Conservation (phyloP, 2,888 invertebrate genomes). For the Eilema sororculum region DNA sequence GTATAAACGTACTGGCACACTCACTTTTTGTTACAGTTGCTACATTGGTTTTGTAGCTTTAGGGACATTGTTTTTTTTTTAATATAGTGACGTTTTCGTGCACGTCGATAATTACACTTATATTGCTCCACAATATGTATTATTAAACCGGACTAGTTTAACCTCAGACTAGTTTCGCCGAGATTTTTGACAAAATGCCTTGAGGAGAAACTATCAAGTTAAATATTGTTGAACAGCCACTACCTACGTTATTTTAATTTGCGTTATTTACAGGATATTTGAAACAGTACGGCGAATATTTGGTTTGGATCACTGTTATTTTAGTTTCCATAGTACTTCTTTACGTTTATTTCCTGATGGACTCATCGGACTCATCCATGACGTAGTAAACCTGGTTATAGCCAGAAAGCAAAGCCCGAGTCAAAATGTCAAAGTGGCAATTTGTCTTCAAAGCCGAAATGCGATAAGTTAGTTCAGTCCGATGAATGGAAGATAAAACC, state of each 20-base stretch:
- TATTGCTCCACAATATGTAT: too few species aligned
- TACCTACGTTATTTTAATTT: too few species aligned
- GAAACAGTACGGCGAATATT: not conserved
- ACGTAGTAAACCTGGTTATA: not conserved
- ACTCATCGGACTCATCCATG: not conserved
- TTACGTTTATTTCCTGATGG: not conserved
- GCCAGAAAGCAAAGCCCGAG: not conserved
- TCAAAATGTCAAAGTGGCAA: conserved; percentile 15
- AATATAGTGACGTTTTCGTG: too few species aligned
- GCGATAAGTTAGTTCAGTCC: conserved; percentile 55
- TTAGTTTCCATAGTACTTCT: not conserved
- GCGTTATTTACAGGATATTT: too few species aligned
- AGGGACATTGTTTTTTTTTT: too few species aligned
- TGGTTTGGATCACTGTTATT: not conserved
- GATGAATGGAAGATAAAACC: conserved; percentile 58
- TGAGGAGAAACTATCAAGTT: too few species aligned
- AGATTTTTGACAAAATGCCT: too few species aligned
- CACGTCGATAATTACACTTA: too few species aligned
- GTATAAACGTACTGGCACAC: not conserved
- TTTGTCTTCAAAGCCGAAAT: conserved; percentile 38
- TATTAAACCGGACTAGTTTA: too few species aligned
- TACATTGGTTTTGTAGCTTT: not conserved
- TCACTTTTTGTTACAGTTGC: not conserved
- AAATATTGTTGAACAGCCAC: too few species aligned
- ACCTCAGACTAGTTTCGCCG: too few species aligned